A percentile compares a stretch with the other conserved stretches of the same genome.
Evolutionary conservation across 2,113 vertebrate genomes (phyloP).

Genomic region (Ascaphus truei): DNA sequence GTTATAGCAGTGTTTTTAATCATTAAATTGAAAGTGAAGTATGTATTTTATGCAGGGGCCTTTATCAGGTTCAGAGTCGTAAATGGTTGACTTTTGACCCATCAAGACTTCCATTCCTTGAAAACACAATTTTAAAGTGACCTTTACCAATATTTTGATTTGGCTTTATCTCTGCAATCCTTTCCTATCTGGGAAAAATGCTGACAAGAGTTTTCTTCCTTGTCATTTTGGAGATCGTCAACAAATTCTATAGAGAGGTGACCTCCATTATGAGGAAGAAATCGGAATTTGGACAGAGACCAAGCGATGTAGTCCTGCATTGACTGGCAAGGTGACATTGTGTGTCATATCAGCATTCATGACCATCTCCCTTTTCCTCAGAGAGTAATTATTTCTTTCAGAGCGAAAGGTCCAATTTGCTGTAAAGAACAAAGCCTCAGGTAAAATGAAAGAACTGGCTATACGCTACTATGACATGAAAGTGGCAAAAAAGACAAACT

Average conservation of each 20-base stretch:
- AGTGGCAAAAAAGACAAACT: not conserved
- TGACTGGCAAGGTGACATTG: slow-evolving; percentile 90
- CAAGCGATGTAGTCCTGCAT: slow-evolving; percentile 43
- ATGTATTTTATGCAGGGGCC: not conserved
- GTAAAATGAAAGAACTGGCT: slow-evolving; percentile 52
- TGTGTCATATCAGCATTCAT: slow-evolving; percentile 78
- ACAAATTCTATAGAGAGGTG: slow-evolving; percentile 59
- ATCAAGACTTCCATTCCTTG: not conserved
- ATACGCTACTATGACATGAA: slow-evolving; percentile 44
- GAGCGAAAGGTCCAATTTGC: slow-evolving; percentile 85
- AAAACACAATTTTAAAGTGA: slow-evolving; percentile 1
- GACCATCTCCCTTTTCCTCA: slow-evolving; percentile 69
- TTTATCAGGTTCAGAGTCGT: fast-evolving
- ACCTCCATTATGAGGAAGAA: slow-evolving; percentile 55
- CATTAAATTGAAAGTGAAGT: no score
- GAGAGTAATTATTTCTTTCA: slow-evolving; percentile 86
- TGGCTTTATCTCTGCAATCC: slow-evolving; percentile 14
- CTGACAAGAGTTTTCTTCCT: slow-evolving; percentile 55
- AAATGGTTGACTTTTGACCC: slow-evolving; percentile 10
- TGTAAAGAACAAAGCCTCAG: slow-evolving; percentile 70
- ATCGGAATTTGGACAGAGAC: slow-evolving; percentile 49
- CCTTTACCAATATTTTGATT: slow-evolving; percentile 34
- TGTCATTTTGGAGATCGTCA: slow-evolving; percentile 53
- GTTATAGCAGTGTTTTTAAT: no score
- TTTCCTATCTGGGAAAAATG: slow-evolving; percentile 33